phyloP scores from a whole-genome alignment of 2,797 vertebrate genomes.

The Dromococcyx pavoninus region DNA sequence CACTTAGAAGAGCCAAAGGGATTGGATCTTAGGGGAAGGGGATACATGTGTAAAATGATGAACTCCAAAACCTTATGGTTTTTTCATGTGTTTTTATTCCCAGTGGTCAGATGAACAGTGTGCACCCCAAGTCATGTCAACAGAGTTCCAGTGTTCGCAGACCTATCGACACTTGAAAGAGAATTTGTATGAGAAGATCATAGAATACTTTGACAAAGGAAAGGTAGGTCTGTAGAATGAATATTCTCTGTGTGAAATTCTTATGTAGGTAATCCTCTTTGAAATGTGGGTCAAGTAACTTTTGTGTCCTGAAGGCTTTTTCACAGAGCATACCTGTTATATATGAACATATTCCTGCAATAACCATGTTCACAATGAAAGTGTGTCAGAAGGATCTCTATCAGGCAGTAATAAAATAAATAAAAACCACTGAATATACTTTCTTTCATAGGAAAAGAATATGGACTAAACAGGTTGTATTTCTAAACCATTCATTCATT shows the following conservation, averaged over 20 bases:
- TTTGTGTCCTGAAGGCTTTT: background rate
- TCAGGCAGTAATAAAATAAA: background rate
- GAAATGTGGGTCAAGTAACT: constrained; percentile 11
- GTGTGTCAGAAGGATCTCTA: background rate
- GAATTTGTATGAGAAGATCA: constrained; percentile 91
- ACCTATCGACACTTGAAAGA: constrained; percentile 96
- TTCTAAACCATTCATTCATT: background rate
- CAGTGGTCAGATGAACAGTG: constrained; percentile 97
- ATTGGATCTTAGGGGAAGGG: background rate
- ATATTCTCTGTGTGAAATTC: background rate
- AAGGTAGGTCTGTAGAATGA: constrained; percentile 81
- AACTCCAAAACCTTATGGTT: background rate
- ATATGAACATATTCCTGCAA: background rate
- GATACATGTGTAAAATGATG: background rate
- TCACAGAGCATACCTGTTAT: background rate
- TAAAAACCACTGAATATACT: background rate
- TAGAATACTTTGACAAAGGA: constrained; percentile 98
- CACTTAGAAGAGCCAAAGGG: background rate
- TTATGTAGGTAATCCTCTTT: background rate
- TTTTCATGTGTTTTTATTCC: background rate
- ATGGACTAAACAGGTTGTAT: background rate
- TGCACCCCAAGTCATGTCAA: constrained; percentile 86
- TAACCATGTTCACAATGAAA: background rate
- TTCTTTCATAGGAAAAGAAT: background rate
- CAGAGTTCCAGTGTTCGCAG: constrained; percentile 87